phyloP scores from a whole-genome alignment of 2,888 invertebrate genomes.

The Slavum lentiscoides region DNA sequence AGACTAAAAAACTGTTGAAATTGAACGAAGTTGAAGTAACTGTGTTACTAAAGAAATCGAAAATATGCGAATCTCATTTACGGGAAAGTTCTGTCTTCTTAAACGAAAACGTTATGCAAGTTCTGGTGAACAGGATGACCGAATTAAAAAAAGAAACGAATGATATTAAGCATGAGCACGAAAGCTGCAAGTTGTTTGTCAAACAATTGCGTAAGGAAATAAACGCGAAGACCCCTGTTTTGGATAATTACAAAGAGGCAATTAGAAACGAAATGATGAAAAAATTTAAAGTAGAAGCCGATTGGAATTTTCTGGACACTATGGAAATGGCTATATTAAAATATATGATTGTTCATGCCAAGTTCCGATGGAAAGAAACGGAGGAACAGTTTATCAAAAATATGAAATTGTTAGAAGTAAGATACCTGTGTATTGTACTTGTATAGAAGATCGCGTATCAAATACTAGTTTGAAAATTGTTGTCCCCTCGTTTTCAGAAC shows the following conservation, averaged over 20 bases:
- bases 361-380: conserved; percentile 63
- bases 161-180: conserved; percentile 57
- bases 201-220: conserved; percentile 73
- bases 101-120: conserved; percentile 45
- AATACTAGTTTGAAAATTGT: background rate
- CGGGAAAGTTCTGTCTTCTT: conserved; percentile 5
- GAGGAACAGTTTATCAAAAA: conserved; percentile 61
- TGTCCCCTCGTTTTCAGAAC: conserved; percentile 57
- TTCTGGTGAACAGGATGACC: background rate
- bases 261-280: conserved; percentile 63
- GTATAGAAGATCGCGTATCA: background rate
- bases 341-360: conserved; percentile 64
- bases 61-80: conserved; percentile 60
- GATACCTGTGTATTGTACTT: background rate
- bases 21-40: conserved; percentile 77
- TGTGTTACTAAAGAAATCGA: conserved; percentile 71
- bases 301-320: conserved; percentile 61
- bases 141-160: conserved; percentile 36
- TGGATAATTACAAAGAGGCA: conserved; percentile 65
- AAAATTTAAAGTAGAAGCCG: conserved; percentile 65
- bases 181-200: conserved; percentile 70
- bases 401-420: conserved; percentile 56
- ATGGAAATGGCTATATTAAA: conserved; percentile 66
- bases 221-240: conserved; percentile 68
- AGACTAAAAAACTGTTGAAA: conserved; percentile 75